Evolutionary conservation across 2,113 vertebrate species (phyloP).

Genomic region (Sceloporus undulatus): DNA sequence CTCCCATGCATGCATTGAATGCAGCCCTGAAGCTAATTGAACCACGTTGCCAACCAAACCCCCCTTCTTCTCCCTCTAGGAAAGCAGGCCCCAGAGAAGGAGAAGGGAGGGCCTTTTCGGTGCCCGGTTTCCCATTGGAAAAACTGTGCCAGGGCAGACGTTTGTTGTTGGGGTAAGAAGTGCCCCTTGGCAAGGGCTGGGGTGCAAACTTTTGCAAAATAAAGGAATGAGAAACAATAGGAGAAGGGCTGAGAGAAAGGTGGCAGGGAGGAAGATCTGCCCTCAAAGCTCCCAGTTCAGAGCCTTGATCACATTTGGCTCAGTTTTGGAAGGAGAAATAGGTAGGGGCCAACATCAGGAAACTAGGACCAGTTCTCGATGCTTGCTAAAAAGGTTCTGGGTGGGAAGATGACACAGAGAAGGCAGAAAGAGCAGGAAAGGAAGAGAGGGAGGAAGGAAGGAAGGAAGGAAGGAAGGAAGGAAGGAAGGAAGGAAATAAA

Average conservation of each 20-base stretch:
- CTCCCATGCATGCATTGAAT: slow-evolving; percentile 91
- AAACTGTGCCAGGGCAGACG: slow-evolving; percentile 58
- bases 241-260: background rate
- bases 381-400: too few relatives aligned
- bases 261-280: background rate
- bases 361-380: too few relatives aligned
- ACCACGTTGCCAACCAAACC: slow-evolving; percentile 42
- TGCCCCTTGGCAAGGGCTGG: slow-evolving; percentile 12
- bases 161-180: background rate
- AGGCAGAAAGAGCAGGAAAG: too few relatives aligned
- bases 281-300: background rate
- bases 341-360: too few relatives aligned
- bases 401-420: too few relatives aligned
- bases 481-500: too few relatives aligned
- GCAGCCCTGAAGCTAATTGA: slow-evolving; percentile 93
- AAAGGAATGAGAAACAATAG: background rate
- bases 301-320: background rate
- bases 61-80: background rate
- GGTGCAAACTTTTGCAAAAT: background rate
- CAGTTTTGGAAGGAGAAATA: too few relatives aligned
- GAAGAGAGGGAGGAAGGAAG: too few relatives aligned
- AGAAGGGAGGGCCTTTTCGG: background rate
- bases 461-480: too few relatives aligned
- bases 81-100: slow-evolving; percentile 71
- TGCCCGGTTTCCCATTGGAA: slow-evolving; percentile 59